phyloP scores from a whole-genome alignment of 2,797 vertebrate genomes.

The Podargus strigoides region DNA sequence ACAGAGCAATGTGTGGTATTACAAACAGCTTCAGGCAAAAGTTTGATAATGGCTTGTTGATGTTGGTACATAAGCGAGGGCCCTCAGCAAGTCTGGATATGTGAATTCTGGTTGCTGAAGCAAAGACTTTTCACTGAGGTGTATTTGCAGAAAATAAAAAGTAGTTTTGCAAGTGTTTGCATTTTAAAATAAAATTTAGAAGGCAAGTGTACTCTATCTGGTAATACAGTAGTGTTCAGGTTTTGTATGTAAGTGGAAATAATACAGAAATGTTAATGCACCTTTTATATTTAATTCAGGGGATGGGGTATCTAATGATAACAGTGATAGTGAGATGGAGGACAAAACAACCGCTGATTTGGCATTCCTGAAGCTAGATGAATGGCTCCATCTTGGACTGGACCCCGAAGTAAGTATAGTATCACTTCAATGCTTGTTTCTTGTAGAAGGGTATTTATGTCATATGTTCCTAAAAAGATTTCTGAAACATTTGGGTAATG shows the following conservation, averaged over 20 bases:
- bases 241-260: not conserved
- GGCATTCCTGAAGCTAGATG: slow-evolving; percentile 83
- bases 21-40: not conserved
- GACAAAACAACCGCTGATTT: slow-evolving; percentile 72
- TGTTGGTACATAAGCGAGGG: not conserved
- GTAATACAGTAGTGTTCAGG: not conserved
- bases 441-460: not conserved
- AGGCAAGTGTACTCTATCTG: not conserved
- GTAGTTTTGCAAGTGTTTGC: not conserved
- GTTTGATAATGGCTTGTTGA: not conserved
- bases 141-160: not conserved
- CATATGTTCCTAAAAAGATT: not conserved
- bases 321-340: slow-evolving; percentile 89
- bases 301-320: slow-evolving; percentile 69
- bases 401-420: slow-evolving; percentile 80
- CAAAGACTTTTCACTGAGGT: not conserved
- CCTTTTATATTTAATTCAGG: slow-evolving; percentile 55
- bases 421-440: not conserved
- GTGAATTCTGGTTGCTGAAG: not conserved
- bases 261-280: not conserved
- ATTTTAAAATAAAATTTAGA: not conserved
- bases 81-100: not conserved
- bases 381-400: slow-evolving; percentile 87
- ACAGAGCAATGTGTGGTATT: not conserved
- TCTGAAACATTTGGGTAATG: not conserved